Base-by-base conservation (phyloP, 2,113 vertebrate species). In the Pongo pygmaeus region DNA sequence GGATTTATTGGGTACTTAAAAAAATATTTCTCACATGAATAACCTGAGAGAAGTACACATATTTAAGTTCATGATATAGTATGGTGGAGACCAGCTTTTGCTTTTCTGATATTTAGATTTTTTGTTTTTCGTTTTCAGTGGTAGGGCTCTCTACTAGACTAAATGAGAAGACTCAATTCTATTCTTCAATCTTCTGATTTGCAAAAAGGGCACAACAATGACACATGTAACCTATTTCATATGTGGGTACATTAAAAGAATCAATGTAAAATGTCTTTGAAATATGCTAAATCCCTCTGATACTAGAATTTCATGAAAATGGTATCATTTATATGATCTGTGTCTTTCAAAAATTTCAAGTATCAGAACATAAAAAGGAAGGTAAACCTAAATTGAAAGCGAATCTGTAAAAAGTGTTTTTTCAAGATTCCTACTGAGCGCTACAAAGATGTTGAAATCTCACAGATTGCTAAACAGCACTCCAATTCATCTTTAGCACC, bases 381-480 rank as follows among this genome's bases (percentile, higher is more conserved):
- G 79, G 35, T 84, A 93, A 97, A 80, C 18, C 69, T 85, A 90
- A 94, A 92, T 1, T 75, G n/a, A 97, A 90, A 77, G 89, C 86
- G 67, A 81, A 69, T 88, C 75, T 95, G 70, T 88, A 85, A 94
- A 79, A 79, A 40, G 9, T 72, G 50, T 78, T 93, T 98, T 83
- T 87, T 75, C 84, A 92, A 50, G 87, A 93, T 95, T 95, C 84
- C 87, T n/a, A 92, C 70, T 27, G 74, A 74, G 79, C 40, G 72
- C 35, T 2, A 0, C 75, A 92, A 96, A 88, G 59, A 96, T 95
- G 75, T 30, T 67, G 74, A 96, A 96, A 96, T 46, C 89, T 92
- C 88, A 92, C 83, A 96, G 93, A 93, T 72, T 96, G 86, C 79
- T 95, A 97, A 89, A 57, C n/a, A 96, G 80, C 52, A 57, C 75